Evolutionary conservation across 2,888 invertebrate species (phyloP).

Genomic region (Drosophila demipolita): DNA sequence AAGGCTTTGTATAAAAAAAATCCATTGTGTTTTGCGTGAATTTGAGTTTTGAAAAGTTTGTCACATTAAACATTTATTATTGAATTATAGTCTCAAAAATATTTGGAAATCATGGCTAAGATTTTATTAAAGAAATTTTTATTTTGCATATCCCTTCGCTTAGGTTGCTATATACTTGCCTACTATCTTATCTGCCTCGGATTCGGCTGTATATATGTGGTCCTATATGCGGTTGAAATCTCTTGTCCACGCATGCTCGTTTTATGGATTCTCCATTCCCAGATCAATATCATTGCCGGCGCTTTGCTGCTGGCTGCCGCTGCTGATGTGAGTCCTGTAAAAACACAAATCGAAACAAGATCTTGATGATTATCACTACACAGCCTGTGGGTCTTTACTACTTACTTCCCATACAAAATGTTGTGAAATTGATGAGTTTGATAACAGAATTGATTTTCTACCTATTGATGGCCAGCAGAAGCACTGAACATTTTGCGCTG

Average conservation of each 20-base stretch:
- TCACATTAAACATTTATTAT: background rate
- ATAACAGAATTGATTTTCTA: constrained; percentile 52
- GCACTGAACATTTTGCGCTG: accelerated
- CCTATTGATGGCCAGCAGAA: constrained; percentile 13
- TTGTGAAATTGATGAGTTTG: constrained; percentile 39
- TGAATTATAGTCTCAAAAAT: background rate
- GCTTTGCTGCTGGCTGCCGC: constrained; percentile 30
- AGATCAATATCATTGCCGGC: constrained; percentile 32
- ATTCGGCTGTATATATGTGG: background rate
- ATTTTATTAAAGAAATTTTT: constrained; percentile 29
- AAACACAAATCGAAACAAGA: background rate
- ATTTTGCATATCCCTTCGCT: constrained; percentile 24
- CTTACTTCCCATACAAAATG: constrained; percentile 51
- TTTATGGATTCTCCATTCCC: constrained; percentile 34
- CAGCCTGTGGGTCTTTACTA: constrained; percentile 21
- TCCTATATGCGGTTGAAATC: accelerated
- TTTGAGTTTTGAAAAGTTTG: background rate
- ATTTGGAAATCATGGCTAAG: constrained; percentile 22
- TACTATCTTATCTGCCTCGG: constrained; percentile 10
- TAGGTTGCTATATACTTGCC: constrained; percentile 27
- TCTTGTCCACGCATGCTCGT: constrained; percentile 14
- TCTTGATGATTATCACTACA: background rate
- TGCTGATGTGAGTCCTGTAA: constrained; percentile 26
- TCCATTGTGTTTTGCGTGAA: background rate
- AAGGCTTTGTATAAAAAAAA: background rate